These are phyloP conservation scores for Syrmaticus mikado DNA, from an alignment of 2,113 vertebrate species.

Conservation along the genomic window DNA sequence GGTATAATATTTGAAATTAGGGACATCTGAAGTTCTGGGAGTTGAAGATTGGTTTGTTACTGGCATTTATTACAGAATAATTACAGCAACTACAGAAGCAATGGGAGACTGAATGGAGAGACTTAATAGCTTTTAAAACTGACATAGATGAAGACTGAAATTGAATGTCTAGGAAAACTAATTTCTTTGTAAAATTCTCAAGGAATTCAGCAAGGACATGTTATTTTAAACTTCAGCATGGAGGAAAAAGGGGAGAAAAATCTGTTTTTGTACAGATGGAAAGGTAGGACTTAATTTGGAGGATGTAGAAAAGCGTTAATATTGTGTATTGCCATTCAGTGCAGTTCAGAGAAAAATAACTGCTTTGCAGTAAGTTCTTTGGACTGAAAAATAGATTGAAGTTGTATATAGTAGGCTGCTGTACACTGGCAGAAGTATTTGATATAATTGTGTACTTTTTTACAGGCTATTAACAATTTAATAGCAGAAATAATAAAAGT, in stretches of 20 bases:
- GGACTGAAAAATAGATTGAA: neutral
- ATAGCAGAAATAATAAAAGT: neutral
- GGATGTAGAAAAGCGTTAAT: neutral
- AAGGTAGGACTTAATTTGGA: neutral
- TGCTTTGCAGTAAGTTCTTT: neutral
- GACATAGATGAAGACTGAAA: neutral
- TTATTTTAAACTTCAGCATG: neutral
- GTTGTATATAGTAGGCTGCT: neutral
- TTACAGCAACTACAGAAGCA: neutral
- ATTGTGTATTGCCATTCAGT: neutral
- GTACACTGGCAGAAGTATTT: neutral
- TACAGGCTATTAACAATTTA: neutral
- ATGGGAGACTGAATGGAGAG: neutral
- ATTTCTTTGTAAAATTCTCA: neutral
- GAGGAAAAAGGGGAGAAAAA: neutral
- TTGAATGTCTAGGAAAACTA: neutral
- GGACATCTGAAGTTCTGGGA: neutral
- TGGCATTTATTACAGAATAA: neutral
- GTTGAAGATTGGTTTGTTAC: neutral
- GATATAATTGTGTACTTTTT: neutral
- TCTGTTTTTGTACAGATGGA: neutral
- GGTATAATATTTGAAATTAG: neutral
- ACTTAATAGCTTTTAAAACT: neutral
- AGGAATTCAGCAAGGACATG: neutral
- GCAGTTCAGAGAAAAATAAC: neutral